Evolutionary conservation across 2,888 invertebrate genomes (phyloP).

Genomic region (Tortricodes alternella): DNA sequence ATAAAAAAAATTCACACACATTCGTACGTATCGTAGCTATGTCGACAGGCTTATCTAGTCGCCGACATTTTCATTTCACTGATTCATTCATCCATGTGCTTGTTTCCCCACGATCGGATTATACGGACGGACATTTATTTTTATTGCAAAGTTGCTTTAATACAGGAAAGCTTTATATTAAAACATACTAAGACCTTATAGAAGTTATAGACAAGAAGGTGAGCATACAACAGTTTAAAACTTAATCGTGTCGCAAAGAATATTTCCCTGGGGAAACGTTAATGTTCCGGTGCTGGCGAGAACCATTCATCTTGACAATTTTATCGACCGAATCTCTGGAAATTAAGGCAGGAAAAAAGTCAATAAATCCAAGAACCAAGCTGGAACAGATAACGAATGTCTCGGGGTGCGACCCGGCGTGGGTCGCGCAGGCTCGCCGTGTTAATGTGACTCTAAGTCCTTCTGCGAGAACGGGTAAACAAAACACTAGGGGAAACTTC

Average conservation of each 20-base stretch:
- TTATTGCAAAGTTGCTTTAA: constrained; percentile 18
- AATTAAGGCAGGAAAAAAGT: constrained; percentile 79
- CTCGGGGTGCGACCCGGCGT: constrained; percentile 45
- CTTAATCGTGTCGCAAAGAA: constrained; percentile 47
- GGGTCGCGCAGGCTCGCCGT: constrained; percentile 39
- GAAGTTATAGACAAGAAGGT: constrained; percentile 23
- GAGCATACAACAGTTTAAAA: constrained; percentile 27
- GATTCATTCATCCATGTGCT: constrained; percentile 28
- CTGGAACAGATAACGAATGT: constrained; percentile 71
- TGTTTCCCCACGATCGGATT: constrained; percentile 25
- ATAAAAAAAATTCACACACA: no score
- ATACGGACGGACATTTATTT: constrained; percentile 27
- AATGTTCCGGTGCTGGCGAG: constrained; percentile 75
- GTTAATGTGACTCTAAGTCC: constrained; percentile 63
- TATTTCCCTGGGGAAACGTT: constrained; percentile 77
- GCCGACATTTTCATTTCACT: constrained; percentile 28
- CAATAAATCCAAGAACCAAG: constrained; percentile 75
- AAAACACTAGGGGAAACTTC: constrained; percentile 40
- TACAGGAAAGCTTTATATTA: constrained; percentile 6
- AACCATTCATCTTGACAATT: constrained; percentile 58
- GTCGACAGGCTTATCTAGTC: constrained; percentile 27
- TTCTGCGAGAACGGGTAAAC: constrained; percentile 47
- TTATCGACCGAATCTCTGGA: constrained; percentile 75
- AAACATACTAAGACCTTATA: constrained; percentile 20
- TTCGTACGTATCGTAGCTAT: not conserved